Evolutionary conservation across 2,888 invertebrate species (phyloP).

Genomic region (Nineta flava): DNA sequence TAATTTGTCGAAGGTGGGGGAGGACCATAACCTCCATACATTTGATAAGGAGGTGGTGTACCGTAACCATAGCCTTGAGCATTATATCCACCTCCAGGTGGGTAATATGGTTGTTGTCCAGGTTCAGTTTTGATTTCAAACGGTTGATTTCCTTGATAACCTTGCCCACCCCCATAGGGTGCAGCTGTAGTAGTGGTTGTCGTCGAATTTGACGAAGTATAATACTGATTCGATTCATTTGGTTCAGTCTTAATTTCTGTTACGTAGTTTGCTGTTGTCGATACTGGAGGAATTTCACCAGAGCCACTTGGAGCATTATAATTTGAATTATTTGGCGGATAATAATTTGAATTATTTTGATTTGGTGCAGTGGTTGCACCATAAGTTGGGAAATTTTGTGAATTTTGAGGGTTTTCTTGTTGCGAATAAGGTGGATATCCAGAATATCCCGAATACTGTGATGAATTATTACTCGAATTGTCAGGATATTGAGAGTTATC

Average conservation of each 20-base stretch:
- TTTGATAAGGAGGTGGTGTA: background rate
- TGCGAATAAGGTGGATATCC: background rate
- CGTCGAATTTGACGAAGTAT: slow-evolving; percentile 23
- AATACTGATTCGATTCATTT: background rate
- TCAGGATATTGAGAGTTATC: background rate
- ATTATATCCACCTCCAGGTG: slow-evolving; percentile 17
- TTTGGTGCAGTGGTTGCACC: no score
- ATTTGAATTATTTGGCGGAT: slow-evolving; percentile 8
- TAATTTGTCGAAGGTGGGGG: slow-evolving; percentile 15
- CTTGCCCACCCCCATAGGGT: slow-evolving; percentile 11
- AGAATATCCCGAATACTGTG: background rate
- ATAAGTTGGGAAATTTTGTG: no score
- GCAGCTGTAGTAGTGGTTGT: slow-evolving; percentile 25
- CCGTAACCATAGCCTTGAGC: slow-evolving; percentile 9
- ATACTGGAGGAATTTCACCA: no score
- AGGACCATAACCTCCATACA: background rate
- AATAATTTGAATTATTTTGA: slow-evolving; percentile 14
- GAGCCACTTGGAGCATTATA: no score
- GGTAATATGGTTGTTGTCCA: slow-evolving; percentile 26
- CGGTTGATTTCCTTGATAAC: slow-evolving; percentile 18
- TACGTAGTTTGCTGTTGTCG: no score
- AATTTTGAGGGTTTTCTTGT: background rate
- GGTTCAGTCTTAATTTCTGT: background rate
- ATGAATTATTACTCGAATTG: background rate
- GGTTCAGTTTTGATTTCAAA: slow-evolving; percentile 24